These are phyloP conservation scores for Sesia apiformis DNA, from an alignment of 2,888 invertebrate genomes.

Conservation along the genomic window DNA sequence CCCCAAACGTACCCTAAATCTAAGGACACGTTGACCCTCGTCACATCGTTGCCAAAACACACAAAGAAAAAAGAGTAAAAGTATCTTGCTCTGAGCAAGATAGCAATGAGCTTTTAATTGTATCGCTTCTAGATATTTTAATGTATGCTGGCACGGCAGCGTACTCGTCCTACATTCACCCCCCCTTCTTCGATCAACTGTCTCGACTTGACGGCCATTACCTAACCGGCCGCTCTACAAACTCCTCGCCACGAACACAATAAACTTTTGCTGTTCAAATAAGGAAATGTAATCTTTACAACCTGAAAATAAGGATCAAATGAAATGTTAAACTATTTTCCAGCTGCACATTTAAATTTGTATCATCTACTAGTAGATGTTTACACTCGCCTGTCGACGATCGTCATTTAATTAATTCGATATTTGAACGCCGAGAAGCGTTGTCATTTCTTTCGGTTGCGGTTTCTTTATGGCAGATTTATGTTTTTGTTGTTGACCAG, in stretches of 20 bases:
- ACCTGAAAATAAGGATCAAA: constrained; percentile 29
- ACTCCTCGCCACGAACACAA: constrained; percentile 32
- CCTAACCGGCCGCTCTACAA: constrained; percentile 62
- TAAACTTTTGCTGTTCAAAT: constrained; percentile 12
- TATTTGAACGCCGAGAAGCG: constrained; percentile 53
- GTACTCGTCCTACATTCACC: constrained; percentile 63
- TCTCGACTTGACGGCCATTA: constrained; percentile 60
- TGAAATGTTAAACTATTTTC: constrained; percentile 15
- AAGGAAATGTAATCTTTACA: constrained; percentile 18
- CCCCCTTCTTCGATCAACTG: constrained; percentile 60
- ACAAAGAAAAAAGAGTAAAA: too few species aligned
- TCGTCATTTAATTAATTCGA: constrained; percentile 65
- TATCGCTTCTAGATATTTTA: constrained; percentile 8
- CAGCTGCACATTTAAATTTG: constrained; percentile 30
- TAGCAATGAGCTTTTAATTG: not conserved
- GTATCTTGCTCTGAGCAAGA: not conserved
- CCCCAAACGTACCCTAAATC: too few species aligned
- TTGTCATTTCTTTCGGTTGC: constrained; percentile 33
- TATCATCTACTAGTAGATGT: constrained; percentile 43
- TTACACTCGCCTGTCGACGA: constrained; percentile 53
- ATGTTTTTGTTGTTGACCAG: not conserved
- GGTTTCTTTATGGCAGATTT: constrained; percentile 18
- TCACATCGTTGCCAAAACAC: too few species aligned
- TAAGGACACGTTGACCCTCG: too few species aligned
- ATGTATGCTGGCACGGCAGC: constrained; percentile 23